Conservation (phyloP, 2,888 invertebrate genomes). For the Bugula neritina region DNA sequence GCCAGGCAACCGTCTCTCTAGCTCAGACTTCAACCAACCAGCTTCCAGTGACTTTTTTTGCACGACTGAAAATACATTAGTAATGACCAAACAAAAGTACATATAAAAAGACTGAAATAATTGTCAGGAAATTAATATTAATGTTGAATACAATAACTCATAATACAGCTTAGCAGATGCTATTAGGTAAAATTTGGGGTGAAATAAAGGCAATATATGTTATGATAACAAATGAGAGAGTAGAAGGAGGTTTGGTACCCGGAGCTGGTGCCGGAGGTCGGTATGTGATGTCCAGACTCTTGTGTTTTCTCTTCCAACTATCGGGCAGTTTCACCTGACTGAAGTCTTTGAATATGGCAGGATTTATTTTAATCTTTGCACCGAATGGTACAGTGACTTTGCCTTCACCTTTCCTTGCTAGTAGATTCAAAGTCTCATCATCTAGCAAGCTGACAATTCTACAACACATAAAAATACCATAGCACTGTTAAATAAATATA, state of each 20-base stretch:
- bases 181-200: too few species aligned
- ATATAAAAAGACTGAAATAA: too few species aligned
- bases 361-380: slow-evolving; percentile 4
- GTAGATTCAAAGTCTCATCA: background rate
- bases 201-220: background rate
- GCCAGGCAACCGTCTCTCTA: background rate
- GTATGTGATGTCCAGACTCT: slow-evolving; percentile 1
- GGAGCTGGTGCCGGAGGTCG: background rate
- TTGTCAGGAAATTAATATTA: too few species aligned
- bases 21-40: background rate
- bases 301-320: background rate
- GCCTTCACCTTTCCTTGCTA: background rate
- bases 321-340: slow-evolving; percentile 1
- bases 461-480: too few species aligned
- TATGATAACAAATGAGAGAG: background rate
- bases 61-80: too few species aligned
- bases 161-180: too few species aligned
- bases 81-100: too few species aligned
- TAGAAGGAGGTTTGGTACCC: background rate
- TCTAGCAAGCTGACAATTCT: background rate
- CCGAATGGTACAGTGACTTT: background rate
- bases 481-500: too few species aligned
- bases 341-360: background rate
- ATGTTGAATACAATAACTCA: too few species aligned
- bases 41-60: background rate